Base-by-base conservation (phyloP, 2,797 vertebrate species). In the Hippopotamyrus pictus region DNA sequence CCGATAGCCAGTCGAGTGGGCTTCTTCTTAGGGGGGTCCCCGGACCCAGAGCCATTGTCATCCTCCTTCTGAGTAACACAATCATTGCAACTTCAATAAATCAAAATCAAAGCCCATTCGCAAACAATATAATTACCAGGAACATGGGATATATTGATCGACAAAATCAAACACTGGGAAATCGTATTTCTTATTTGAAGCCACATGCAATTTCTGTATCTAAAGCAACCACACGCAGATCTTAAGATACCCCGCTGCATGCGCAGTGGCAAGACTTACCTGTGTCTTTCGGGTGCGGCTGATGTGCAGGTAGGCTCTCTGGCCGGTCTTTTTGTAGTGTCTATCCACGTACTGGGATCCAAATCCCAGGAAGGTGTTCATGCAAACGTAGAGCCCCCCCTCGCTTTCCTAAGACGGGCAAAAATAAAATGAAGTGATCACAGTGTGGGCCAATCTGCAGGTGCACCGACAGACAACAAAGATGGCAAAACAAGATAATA, bases 281-380 rank as follows among this genome's bases (percentile, higher is more conserved):
- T 96, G 96, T 37, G 87, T 93, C 94, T 97, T 98, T n/a, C 97
- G 97, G 69, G 94, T 98, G 91, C 97, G 95, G 92, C 96, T 97
- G 92, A 99, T 98, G 92, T 99, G 98, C 88, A 99, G 92, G 91
- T 98, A 99, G 90, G 98, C 98, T 59, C 97, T 96, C 93, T 99
- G 99, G 48, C 99, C 98, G 0, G 96, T 96, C 88, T 98, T 97
- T 91, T 94, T 95, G 93, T 97, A 96, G 92, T 99, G 96, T 88
- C 96, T 96, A 86, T 98, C 97, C 93, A 99, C 98, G 94, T 97
- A 98, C 76, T 97, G 97, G 90, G 97, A 96, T 62, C 99, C 98
- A 89, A 98, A 99, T 76, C 98, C 99, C 91, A 99, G 95, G 95
- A 99, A 99, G 73, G 96, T 98, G 95, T 98, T 99, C 98, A 99